These are phyloP conservation scores for Phrynocephalus vlangalii DNA, from an alignment of 2,797 vertebrate genomes.

Conservation along the genomic window DNA sequence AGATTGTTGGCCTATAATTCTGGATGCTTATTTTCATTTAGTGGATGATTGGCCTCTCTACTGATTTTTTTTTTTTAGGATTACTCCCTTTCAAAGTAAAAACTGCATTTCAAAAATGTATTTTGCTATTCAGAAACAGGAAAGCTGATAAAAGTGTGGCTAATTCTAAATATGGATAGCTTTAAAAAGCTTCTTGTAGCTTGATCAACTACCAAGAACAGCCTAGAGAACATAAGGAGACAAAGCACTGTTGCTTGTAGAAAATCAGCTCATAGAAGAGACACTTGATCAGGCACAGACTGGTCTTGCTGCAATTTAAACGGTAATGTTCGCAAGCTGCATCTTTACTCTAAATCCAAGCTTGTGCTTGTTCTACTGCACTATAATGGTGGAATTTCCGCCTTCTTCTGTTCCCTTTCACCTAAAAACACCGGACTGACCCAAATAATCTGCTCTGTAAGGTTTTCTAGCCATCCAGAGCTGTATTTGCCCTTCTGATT, in stretches of 20 bases:
- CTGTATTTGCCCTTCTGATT: too few relatives aligned
- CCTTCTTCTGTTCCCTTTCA: too few relatives aligned
- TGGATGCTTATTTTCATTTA: neutral
- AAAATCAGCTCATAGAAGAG: neutral
- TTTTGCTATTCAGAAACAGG: neutral
- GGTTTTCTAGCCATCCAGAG: too few relatives aligned
- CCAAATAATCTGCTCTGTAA: too few relatives aligned
- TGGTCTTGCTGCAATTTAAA: neutral
- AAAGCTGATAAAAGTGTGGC: neutral
- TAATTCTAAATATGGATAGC: neutral
- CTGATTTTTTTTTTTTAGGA: neutral
- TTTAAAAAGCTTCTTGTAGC: neutral
- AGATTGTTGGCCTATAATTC: slow-evolving; percentile 8
- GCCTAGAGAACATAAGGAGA: neutral
- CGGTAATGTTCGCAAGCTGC: neutral
- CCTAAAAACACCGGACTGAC: too few relatives aligned
- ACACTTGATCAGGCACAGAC: neutral
- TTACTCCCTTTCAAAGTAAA: neutral
- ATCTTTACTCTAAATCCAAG: too few relatives aligned
- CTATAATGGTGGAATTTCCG: too few relatives aligned
- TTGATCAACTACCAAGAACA: neutral
- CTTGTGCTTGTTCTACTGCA: too few relatives aligned
- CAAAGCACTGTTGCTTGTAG: neutral
- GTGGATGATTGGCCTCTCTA: neutral
- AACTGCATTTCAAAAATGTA: neutral